Evolutionary conservation across 2,888 invertebrate genomes (phyloP), one percentile per base, ranked within the genome.

Genomic region (Caradrina kadenii): DNA sequence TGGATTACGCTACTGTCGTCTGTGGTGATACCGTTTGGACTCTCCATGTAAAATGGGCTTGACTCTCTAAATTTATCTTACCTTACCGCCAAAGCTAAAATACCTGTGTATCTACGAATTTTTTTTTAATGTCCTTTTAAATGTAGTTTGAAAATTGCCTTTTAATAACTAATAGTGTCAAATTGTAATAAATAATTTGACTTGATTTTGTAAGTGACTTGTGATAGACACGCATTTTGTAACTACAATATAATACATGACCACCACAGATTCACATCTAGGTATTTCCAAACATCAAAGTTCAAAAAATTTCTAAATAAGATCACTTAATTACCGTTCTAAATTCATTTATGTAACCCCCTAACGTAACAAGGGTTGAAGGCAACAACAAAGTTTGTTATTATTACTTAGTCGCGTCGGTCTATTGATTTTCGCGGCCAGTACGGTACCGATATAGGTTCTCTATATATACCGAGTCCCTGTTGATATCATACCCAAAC

Each of bases 371-470:
- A 17, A 45, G 42, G 48, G 49, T 56, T 42, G 11, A 56, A 58
- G 26, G 50, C 21, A 31, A 19, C 42, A 69, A 70, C 13, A 45
- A 48, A 5, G 39, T 31, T 31, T n/a, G 31, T 50, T 67, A 66
- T 45, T 52, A 64, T 1, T 67, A 48, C 35, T 17, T 62, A 45
- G 22, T 26, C n/a, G 15, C 53, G 35, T 21, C n/a, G 15, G 15
- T 39, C 1, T 62, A 54, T 69, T 21, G 73, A 73, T 73, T 62
- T 62, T 53, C 15, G 35, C 22, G 35, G 26, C 35, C 35, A 19
- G 35, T 26, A 19, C 11, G 17, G 17, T 35, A 52, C 72, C n/a
- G 15, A 52, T 45, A 31, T 71, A 71, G 19, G 17, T 19, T 17
- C n/a, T n/a, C n/a, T n/a, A n/a, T n/a, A n/a, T n/a, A n/a, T n/a